Conservation (phyloP, 2,888 invertebrate species). For the Parnassius orleans region DNA sequence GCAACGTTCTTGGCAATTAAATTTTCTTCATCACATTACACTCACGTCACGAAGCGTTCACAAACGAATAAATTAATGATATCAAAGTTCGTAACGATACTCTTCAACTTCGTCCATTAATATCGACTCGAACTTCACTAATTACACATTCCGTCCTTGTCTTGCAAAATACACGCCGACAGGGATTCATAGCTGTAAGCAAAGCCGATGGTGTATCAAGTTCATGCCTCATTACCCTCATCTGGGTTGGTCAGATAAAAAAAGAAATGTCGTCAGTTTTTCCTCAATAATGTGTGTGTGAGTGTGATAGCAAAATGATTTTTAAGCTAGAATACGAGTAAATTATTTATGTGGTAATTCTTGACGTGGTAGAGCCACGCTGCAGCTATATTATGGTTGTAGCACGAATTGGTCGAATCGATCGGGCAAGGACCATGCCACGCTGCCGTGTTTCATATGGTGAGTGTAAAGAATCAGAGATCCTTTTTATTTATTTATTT, state of each 20-base stretch:
- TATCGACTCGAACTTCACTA: constrained; percentile 10
- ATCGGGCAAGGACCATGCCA: too few species aligned
- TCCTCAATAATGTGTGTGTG: too few species aligned
- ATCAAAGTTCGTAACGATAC: not conserved
- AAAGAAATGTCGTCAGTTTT: constrained; percentile 2
- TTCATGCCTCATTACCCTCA: constrained; percentile 15
- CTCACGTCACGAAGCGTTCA: not conserved
- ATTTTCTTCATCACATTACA: not conserved
- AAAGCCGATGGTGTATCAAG: not conserved
- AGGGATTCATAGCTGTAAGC: not conserved
- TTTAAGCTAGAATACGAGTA: too few species aligned
- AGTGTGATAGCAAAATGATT: too few species aligned
- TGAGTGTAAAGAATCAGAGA: too few species aligned
- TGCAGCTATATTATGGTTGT: too few species aligned
- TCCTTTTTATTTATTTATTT: too few species aligned
- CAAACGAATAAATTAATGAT: not conserved
- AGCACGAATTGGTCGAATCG: too few species aligned
- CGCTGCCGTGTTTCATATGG: too few species aligned
- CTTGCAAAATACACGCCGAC: not conserved
- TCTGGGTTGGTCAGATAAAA: constrained; percentile 12
- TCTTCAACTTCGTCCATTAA: constrained; percentile 4
- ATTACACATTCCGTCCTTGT: constrained; percentile 12
- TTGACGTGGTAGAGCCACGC: too few species aligned
- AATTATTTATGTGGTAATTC: too few species aligned
- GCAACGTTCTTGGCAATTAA: too few species aligned